Evolutionary conservation across 1,140 invertebrate genomes (phyloP), one percentile per base, ranked within the genome.

Genomic region (Samia ricini): DNA sequence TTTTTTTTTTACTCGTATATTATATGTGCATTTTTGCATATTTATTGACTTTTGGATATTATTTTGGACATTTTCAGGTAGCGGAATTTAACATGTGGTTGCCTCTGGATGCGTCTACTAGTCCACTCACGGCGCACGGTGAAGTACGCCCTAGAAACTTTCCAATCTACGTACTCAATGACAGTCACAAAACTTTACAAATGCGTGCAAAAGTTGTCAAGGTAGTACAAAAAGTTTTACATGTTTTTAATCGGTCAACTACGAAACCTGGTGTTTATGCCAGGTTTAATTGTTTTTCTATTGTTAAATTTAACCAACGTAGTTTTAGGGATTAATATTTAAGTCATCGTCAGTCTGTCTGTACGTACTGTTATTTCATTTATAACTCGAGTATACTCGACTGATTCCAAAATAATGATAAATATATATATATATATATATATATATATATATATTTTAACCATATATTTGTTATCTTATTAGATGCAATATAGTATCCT

Each of bases 51-150:
- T 12, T 42, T 4, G 12, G 15, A 12, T 7, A 52, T 20, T 50
- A 52, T n/a, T 56, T 18, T 18, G 48, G 10, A 22, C 7, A 4
- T 56, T 79, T 72, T 48, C 64, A 91, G 90, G 89, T 98, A 64
- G 94, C 96, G 2, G 99, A 99, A 86, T 99, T 99, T 79, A 98
- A 99, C 80, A 97, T 97, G 94, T 99, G 98, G 98, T 86, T 92
- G 21, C 91, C 92, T 23, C 88, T 93, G 55, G 92, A 93, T 54
- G 81, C 83, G 0, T 62, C 79, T 4, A 89, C 82, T 18, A 91
- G 89, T 70, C 91, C 93, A 0, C 70, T 94, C 21, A 76, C 89
- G n/a, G 88, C 90, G 2, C 91, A 93, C 50, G 93, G 93, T 3
- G 92, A 94, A 70, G 93, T 95, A 12, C 90, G 95, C 33, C 91